Percentiles rank a stretch among this genome's conserved stretches.
Conservation (phyloP, 1,140 invertebrate species). For the Conus betulinus region DNA sequence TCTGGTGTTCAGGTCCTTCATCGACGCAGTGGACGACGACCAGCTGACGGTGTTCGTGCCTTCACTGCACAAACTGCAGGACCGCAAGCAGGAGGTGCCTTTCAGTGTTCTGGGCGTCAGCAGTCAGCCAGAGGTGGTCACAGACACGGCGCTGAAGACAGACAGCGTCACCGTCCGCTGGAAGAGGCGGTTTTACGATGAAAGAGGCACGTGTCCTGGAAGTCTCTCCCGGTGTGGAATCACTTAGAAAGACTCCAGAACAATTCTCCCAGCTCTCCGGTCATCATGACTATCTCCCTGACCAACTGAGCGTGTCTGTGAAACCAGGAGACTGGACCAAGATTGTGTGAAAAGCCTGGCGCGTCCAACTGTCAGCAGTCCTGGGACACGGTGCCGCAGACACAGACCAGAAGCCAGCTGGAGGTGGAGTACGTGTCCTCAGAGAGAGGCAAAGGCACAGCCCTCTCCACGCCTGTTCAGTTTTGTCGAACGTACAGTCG, state of each 20-base stretch:
- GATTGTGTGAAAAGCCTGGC: background rate
- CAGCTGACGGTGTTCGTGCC: constrained; percentile 45
- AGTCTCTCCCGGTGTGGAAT: constrained; percentile 28
- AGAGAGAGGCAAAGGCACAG: constrained; percentile 29
- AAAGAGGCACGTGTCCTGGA: constrained; percentile 11
- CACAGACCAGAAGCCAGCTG: background rate
- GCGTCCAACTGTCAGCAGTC: background rate
- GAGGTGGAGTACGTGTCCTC: constrained; percentile 22
- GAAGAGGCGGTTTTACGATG: constrained; percentile 32
- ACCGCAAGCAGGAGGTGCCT: constrained; percentile 40
- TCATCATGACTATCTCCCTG: constrained; percentile 18
- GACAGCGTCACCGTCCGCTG: constrained; percentile 29
- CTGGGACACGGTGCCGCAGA: background rate
- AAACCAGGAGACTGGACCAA: constrained; percentile 13
- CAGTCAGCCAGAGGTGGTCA: constrained; percentile 36
- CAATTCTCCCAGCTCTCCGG: background rate
- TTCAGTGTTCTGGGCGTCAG: constrained; percentile 50
- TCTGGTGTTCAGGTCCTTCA: constrained; percentile 42
- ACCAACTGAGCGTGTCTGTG: constrained; percentile 26
- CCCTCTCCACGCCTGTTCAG: constrained; percentile 6
- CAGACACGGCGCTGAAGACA: constrained; percentile 13
- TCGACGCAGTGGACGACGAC: constrained; percentile 42
- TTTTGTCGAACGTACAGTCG: constrained; percentile 48
- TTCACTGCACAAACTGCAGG: constrained; percentile 38
- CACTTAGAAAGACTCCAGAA: constrained; percentile 11